These are phyloP conservation scores for Cotesia congregata DNA, from an alignment of 2,888 invertebrate species.

Conservation along the genomic window DNA sequence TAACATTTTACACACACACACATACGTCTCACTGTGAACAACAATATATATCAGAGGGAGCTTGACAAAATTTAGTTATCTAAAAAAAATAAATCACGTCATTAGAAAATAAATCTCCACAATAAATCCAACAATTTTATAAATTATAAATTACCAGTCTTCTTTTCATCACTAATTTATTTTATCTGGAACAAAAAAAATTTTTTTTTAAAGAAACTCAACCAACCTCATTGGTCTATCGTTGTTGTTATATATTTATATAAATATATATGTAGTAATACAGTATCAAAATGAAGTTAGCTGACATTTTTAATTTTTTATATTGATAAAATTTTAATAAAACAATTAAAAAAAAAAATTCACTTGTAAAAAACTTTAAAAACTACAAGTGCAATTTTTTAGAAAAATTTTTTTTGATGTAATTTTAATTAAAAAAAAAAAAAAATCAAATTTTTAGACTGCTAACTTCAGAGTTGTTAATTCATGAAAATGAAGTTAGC, in stretches of 20 bases:
- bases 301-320: no score
- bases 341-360: no score
- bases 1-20: neutral
- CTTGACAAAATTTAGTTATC: neutral
- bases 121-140: neutral
- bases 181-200: neutral
- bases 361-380: no score
- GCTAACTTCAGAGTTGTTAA: no score
- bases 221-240: neutral
- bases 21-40: neutral
- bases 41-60: neutral
- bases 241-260: neutral
- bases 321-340: no score
- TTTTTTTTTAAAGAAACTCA: neutral
- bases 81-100: neutral
- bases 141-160: neutral
- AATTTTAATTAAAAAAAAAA: no score
- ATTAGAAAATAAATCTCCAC: neutral
- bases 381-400: no score
- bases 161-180: neutral
- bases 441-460: no score
- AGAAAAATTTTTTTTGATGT: no score
- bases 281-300: no score
- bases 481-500: no score
- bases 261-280: neutral